Evolutionary conservation across 2,797 vertebrate genomes (phyloP), one percentile per base, ranked within the genome.

Genomic region (Staurois parvus): DNA sequence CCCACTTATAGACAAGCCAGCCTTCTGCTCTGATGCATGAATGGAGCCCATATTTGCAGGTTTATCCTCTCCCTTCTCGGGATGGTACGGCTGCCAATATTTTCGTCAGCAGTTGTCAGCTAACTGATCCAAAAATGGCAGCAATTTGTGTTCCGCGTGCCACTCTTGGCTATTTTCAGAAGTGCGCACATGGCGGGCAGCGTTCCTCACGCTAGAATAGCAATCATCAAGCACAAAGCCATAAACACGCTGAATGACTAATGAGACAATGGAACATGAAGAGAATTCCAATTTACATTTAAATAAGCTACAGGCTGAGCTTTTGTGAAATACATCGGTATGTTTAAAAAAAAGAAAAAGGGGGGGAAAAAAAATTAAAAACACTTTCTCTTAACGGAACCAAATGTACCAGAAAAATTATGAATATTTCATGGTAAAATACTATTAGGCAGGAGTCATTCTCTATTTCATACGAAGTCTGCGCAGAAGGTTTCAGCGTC

Each of bases 341-440:
- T 17, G 2, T 56, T 56, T n/a, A n/a, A 64, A 64, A 64, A 64
- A 28, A 28, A 64, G 62, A 64, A 64, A 21, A n/a, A 19, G 21
- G 4, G 69, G 21, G 66, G 19, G 42, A 34, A n/a, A n/a, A n/a
- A n/a, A n/a, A n/a, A n/a, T n/a, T n/a, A n/a, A n/a, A n/a, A n/a
- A n/a, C 28, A 11, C 1, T 17, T 74, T 73, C 75, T 80, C 77
- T 73, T 40, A 74, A 68, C 40, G 40, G 77, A 48, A 59, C 59
- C 17, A 56, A 80, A 80, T 80, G 76, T 85, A 56, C 69, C 76
- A 19, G 56, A 80, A 74, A 68, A 68, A 75, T 59, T 24, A 56
- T 69, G 19, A 85, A 85, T 85, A 85, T 80, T 80, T 80, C n/a
- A 80, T 75, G 45, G 45, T 56, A 32, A 85, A 80, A 75, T 56